These are phyloP conservation scores for Diaperis boleti DNA, from an alignment of 2,888 invertebrate genomes.

Conservation along the genomic window DNA sequence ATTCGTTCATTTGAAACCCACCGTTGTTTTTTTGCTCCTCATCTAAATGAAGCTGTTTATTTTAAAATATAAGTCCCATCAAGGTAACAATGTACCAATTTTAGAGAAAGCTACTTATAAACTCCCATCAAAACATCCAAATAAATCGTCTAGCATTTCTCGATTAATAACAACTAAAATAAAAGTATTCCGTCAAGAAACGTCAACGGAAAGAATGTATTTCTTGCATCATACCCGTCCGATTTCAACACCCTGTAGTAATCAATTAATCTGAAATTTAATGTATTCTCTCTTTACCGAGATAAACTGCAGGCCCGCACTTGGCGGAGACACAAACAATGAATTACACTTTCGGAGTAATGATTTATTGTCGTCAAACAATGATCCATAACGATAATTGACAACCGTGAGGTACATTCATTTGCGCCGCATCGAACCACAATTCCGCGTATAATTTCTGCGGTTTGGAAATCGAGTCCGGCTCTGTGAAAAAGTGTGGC, in stretches of 20 bases:
- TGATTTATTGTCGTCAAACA: conserved; percentile 40
- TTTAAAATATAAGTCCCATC: too few relatives aligned
- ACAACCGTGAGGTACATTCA: conserved; percentile 24
- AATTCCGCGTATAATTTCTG: conserved; percentile 12
- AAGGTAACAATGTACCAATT: conserved; percentile 29
- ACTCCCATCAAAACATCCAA: conserved; percentile 17
- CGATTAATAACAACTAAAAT: conserved; percentile 26
- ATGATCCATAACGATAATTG: conserved; percentile 33
- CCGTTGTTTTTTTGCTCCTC: too few relatives aligned
- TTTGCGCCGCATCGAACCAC: neutral
- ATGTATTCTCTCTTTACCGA: conserved; percentile 48
- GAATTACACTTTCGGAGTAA: conserved; percentile 28
- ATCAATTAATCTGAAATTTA: conserved; percentile 52
- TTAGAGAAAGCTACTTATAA: conserved; percentile 28
- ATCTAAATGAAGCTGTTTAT: too few relatives aligned
- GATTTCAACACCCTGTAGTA: conserved; percentile 45
- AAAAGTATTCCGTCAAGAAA: conserved; percentile 30
- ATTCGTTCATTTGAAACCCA: too few relatives aligned
- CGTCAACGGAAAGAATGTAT: conserved; percentile 29
- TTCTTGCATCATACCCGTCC: conserved; percentile 46
- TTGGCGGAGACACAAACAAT: conserved; percentile 39
- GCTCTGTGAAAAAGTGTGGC: conserved; percentile 22
- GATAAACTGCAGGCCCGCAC: conserved; percentile 44
- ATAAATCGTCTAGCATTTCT: conserved; percentile 11
- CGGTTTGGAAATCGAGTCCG: conserved; percentile 10